Conservation (phyloP, 2,113 vertebrate species). For the Dasyornis broadbenti region DNA sequence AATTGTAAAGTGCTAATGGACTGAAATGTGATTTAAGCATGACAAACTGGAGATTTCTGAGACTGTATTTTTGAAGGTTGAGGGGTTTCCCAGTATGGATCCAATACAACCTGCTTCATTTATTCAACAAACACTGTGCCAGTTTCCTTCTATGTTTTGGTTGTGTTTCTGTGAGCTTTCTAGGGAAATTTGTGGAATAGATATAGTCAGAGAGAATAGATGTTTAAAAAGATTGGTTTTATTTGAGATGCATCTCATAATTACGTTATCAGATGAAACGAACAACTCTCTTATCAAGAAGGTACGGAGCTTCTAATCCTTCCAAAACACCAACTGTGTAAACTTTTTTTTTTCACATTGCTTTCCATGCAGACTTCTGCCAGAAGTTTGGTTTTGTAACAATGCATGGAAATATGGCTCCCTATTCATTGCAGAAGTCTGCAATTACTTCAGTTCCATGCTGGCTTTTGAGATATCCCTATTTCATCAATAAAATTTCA, state of each 20-base stretch:
- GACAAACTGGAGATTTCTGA: neutral
- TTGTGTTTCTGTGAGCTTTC: neutral
- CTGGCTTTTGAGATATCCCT: neutral
- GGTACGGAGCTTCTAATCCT: rapidly evolving
- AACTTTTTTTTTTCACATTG: neutral
- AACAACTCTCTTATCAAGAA: neutral
- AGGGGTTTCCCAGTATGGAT: neutral
- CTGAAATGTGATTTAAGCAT: neutral
- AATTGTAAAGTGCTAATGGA: neutral
- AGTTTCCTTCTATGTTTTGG: neutral
- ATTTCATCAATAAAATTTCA: neutral
- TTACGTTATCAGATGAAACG: rapidly evolving
- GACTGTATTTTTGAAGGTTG: neutral
- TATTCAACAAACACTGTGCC: neutral
- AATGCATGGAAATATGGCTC: neutral
- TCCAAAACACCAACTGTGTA: neutral
- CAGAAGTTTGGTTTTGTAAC: neutral
- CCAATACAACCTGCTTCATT: neutral
- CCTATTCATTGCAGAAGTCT: neutral
- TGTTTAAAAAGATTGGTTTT: neutral
- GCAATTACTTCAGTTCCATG: neutral
- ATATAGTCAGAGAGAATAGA: neutral
- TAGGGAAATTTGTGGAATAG: neutral
- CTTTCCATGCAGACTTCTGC: neutral
- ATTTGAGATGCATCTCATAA: neutral